Evolutionary conservation across 2,113 vertebrate species (phyloP).

Genomic region (Mungos mungo): DNA sequence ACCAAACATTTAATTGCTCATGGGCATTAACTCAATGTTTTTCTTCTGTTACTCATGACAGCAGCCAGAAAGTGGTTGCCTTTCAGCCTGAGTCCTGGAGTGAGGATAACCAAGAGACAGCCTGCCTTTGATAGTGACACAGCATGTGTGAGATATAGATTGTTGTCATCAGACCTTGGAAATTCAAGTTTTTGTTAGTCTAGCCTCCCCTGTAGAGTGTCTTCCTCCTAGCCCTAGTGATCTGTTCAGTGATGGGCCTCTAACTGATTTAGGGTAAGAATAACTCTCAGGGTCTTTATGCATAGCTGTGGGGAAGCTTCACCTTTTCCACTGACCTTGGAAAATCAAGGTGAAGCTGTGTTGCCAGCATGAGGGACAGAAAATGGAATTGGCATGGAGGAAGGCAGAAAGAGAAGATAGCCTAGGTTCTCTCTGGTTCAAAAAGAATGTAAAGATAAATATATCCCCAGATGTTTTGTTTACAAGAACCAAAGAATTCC

Average conservation of each 20-base stretch:
- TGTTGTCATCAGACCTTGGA: not conserved
- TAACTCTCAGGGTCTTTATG: not conserved
- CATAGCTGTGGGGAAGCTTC: not conserved
- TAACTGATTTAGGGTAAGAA: not conserved
- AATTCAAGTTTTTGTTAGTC: not conserved
- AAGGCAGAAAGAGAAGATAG: not conserved
- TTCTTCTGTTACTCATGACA: not conserved
- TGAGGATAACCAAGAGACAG: not conserved
- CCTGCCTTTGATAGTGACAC: not conserved
- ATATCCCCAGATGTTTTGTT: not conserved
- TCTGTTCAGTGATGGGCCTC: not conserved
- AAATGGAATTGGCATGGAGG: not conserved
- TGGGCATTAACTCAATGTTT: not conserved
- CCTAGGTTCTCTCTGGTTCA: not conserved
- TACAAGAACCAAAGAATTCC: not conserved
- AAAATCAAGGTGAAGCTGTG: not conserved
- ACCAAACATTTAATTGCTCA: not conserved
- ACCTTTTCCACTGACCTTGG: not conserved
- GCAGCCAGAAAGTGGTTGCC: not conserved
- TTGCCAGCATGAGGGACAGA: not conserved
- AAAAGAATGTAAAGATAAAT: not conserved
- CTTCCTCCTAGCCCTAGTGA: not conserved
- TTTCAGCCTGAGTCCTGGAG: not conserved
- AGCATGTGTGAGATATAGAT: not conserved
- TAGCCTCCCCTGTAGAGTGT: not conserved